phyloP scores from a whole-genome alignment of 2,797 vertebrate species.

The Naso thynnoides region DNA sequence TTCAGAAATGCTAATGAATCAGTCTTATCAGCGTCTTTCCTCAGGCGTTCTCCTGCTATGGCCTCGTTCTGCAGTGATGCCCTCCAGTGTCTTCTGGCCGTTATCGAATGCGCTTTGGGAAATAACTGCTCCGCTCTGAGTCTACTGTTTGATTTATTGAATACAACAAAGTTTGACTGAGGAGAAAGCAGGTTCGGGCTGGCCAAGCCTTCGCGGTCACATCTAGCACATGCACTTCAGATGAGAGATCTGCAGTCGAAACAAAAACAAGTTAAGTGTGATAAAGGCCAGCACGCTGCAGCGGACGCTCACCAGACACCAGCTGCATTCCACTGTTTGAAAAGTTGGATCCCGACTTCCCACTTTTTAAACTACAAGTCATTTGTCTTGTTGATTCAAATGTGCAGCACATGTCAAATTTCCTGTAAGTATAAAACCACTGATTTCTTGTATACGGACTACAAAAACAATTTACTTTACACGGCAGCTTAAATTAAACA shows the following conservation, averaged over 20 bases:
- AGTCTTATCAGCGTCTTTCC: not conserved
- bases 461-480: not conserved
- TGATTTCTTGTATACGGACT: not conserved
- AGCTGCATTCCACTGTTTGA: not conserved
- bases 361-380: not conserved
- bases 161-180: not conserved
- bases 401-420: not conserved
- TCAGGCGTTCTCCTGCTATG: not conserved
- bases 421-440: not conserved
- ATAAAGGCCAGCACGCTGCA: not conserved
- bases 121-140: not conserved
- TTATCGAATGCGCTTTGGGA: slow-evolving; percentile 8
- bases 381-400: not conserved
- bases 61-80: not conserved
- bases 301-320: not conserved
- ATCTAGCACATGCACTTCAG: not conserved
- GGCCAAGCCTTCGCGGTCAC: not conserved
- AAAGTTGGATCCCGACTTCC: slow-evolving; percentile 1
- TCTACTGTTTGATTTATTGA: not conserved
- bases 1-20: slow-evolving; percentile 6
- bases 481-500: too few species aligned
- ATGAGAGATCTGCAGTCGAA: not conserved
- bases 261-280: not conserved
- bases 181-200: not conserved
- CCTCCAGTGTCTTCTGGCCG: not conserved